Base-by-base conservation (phyloP, 1,140 invertebrate species). In the Drosophila rufa region DNA sequence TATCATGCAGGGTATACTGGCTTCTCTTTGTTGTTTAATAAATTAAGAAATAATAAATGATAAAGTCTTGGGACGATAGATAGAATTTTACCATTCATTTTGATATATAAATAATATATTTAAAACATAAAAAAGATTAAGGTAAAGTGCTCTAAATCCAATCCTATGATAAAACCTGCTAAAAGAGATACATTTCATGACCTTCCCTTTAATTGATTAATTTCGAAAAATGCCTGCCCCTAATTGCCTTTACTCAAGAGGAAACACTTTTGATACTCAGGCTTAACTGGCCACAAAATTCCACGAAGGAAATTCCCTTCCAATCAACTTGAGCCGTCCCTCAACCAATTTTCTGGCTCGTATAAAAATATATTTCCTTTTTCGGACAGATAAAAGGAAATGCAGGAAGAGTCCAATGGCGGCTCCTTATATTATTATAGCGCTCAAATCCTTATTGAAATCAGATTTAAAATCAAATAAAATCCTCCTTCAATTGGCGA, bases 391-490 rank as follows among this genome's bases (percentile, higher is more conserved):
- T 86, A 82, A 87, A 73, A 60, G 48, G 51, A 73, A 66, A 33
- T 55, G 47, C 58, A 61, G 75, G 7, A 38, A 5, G 33, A 55
- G 22, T 51, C 47, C 46, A n/a, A n/a, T 12, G 22, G 55, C 25
- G 30, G 36, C 47, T 55, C 19, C 50, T 73, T 25, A 22, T 40
- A 19, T 59, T 61, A 65, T 76, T 53, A 40, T 4, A 30, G n/a
- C 51, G 53, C 61, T 74, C 64, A 61, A 80, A 55, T 55, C 77
- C 62, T 74, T 78, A 65, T 89, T 71, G 53, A 77, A 82, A 65
- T 75, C 82, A 65, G 82, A 78, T 85, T 85, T 74, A 73, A 84
- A 87, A 87, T 84, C 77, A 83, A 80, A 89, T 84, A 70, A 87
- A 87, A 80, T 75, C 61, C 50, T 55, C 27, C 80, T 69, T 64